These are phyloP conservation scores for Blastomussa wellsi DNA, from an alignment of 92 coral and sea anemone species.

Conservation along the genomic window DNA sequence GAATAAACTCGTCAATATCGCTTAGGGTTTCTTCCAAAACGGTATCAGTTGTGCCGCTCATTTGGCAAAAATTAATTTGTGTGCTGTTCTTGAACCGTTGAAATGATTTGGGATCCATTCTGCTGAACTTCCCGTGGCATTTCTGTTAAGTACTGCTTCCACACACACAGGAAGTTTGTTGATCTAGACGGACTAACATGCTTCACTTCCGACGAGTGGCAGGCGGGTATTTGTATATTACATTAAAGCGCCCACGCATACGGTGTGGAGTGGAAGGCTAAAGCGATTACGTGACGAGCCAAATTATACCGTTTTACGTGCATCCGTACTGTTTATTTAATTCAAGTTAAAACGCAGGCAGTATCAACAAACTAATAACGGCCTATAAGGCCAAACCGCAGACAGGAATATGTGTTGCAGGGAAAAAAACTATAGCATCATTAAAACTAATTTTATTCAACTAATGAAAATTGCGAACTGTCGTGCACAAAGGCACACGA, in stretches of 20 bases:
- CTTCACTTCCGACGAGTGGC: slow-evolving; percentile 12
- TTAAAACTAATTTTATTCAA: too few relatives aligned
- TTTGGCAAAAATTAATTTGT: not conserved
- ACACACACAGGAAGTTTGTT: slow-evolving; percentile 5
- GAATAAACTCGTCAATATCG: slow-evolving; percentile 45
- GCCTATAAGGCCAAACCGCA: not conserved
- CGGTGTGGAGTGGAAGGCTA: not conserved
- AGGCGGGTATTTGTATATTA: slow-evolving; percentile 2
- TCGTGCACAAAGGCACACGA: not conserved
- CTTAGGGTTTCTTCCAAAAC: slow-evolving; percentile 32
- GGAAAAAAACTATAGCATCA: too few relatives aligned
- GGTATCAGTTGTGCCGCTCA: slow-evolving; percentile 14
- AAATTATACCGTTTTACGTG: not conserved
- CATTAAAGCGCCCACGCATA: not conserved
- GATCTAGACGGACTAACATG: not conserved
- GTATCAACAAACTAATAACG: not conserved
- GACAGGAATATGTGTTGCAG: not conserved
- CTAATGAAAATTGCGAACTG: not conserved
- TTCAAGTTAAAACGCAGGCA: not conserved
- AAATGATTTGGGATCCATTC: not conserved
- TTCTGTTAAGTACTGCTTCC: slow-evolving; percentile 1
- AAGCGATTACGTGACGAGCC: not conserved
- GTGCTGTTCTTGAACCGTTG: not conserved
- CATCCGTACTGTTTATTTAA: not conserved
- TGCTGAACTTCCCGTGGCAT: slow-evolving; percentile 15